phyloP scores from a whole-genome alignment of 2,888 invertebrate species.

The Macaria notata region DNA sequence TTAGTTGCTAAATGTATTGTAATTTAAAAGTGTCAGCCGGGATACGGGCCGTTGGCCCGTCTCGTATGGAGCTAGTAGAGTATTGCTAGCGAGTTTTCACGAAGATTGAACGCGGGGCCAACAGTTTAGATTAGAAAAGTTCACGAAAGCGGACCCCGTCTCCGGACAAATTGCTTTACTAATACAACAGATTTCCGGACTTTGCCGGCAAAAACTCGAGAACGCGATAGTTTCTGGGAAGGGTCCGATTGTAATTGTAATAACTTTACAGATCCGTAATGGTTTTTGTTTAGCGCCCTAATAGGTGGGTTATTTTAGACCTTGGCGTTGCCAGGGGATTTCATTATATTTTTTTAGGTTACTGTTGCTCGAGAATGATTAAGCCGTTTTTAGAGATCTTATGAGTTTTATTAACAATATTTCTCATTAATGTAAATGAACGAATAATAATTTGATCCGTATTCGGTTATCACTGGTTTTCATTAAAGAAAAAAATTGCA shows the following conservation, averaged over 20 bases:
- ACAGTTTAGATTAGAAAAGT: constrained; percentile 81
- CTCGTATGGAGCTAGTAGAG: constrained; percentile 21
- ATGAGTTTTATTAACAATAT: no score
- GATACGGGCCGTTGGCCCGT: constrained; percentile 20
- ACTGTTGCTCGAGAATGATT: no score
- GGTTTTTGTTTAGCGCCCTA: constrained; percentile 17
- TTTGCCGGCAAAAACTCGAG: constrained; percentile 55
- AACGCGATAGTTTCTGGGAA: constrained; percentile 20
- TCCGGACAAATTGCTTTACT: constrained; percentile 73
- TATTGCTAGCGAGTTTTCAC: constrained; percentile 34
- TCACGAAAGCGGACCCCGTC: constrained; percentile 53
- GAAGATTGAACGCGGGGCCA: constrained; percentile 48
- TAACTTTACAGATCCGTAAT: constrained; percentile 21
- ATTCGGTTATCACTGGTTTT: no score
- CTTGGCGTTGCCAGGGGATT: neutral
- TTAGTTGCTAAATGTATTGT: constrained; percentile 21
- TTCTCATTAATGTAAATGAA: no score
- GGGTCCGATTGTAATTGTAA: constrained; percentile 19
- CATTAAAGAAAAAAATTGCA: no score
- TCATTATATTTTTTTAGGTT: no score
- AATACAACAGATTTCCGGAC: constrained; percentile 73
- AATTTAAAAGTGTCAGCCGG: constrained; percentile 29
- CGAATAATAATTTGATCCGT: no score
- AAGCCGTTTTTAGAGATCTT: no score
- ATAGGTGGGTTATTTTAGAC: neutral